Evolutionary conservation across 2,113 vertebrate species (phyloP).

Genomic region (Zosterops pallidus): DNA sequence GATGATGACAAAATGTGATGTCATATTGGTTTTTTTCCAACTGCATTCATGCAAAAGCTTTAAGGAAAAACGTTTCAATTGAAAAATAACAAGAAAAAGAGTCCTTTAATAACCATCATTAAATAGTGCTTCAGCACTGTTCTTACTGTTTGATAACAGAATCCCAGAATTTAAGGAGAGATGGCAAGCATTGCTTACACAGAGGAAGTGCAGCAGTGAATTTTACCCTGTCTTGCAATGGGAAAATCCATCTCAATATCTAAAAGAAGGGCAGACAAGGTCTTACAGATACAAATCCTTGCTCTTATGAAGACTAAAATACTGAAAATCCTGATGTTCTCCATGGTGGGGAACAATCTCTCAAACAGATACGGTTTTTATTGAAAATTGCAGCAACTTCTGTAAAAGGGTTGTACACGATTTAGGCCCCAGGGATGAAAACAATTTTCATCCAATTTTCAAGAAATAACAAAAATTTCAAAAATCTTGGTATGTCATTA

Average conservation of each 20-base stretch:
- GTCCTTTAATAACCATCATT: not conserved
- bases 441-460: not conserved
- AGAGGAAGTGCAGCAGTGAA: not conserved
- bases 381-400: slow-evolving; percentile 7
- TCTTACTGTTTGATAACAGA: not conserved
- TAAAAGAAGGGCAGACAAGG: not conserved
- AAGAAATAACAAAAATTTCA: not conserved
- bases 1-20: slow-evolving; percentile 31
- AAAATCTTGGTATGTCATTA: not conserved
- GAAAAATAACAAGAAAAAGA: not conserved
- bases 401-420: not conserved
- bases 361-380: not conserved
- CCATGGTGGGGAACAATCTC: not conserved
- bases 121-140: not conserved
- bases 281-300: not conserved
- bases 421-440: not conserved
- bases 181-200: not conserved
- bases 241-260: not conserved
- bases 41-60: not conserved
- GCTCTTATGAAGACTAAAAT: not conserved
- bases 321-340: not conserved
- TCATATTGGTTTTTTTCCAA: not conserved
- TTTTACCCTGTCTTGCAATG: not conserved
- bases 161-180: not conserved
- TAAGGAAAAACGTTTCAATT: not conserved